Percentiles rank a stretch among this genome's conserved stretches.
Conservation (phyloP, 2,888 invertebrate genomes). For the Nemurella pictetii region DNA sequence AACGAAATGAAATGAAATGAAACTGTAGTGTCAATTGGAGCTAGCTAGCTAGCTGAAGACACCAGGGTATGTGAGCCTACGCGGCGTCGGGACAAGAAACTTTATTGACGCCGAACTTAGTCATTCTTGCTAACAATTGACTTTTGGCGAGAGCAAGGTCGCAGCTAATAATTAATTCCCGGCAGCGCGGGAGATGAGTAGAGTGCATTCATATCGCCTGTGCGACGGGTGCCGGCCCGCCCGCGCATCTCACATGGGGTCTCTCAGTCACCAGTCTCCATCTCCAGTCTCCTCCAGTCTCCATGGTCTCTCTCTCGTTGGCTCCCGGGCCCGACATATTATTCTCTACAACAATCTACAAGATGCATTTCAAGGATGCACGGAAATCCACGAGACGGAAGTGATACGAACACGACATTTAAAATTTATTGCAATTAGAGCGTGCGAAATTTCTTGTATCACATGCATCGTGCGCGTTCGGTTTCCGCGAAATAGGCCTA, state of each 20-base stretch:
- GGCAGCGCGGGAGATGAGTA: too few relatives aligned
- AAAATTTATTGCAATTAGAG: not conserved
- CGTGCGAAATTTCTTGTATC: not conserved
- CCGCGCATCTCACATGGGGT: not conserved
- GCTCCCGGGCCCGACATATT: too few relatives aligned
- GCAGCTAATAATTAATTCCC: not conserved
- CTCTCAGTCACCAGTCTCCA: not conserved
- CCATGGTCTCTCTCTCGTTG: too few relatives aligned
- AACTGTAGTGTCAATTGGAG: not conserved
- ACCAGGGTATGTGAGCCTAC: not conserved
- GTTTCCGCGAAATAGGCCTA: not conserved
- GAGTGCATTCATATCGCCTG: not conserved
- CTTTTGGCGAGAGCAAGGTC: not conserved
- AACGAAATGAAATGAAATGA: not conserved
- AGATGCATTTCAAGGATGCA: conserved; percentile 2
- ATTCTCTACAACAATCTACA: not conserved
- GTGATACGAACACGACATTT: not conserved
- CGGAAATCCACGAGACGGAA: conserved; percentile 13
- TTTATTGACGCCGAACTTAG: not conserved
- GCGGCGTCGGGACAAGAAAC: not conserved
- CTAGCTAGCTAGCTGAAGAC: not conserved
- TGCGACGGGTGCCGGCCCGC: not conserved
- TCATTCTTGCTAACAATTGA: not conserved
- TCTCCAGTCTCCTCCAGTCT: too few relatives aligned
- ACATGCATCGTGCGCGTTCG: not conserved